Evolutionary conservation across 2,113 vertebrate species (phyloP), one percentile per base, ranked within the genome.

Genomic region (Oenanthe oenanthe): DNA sequence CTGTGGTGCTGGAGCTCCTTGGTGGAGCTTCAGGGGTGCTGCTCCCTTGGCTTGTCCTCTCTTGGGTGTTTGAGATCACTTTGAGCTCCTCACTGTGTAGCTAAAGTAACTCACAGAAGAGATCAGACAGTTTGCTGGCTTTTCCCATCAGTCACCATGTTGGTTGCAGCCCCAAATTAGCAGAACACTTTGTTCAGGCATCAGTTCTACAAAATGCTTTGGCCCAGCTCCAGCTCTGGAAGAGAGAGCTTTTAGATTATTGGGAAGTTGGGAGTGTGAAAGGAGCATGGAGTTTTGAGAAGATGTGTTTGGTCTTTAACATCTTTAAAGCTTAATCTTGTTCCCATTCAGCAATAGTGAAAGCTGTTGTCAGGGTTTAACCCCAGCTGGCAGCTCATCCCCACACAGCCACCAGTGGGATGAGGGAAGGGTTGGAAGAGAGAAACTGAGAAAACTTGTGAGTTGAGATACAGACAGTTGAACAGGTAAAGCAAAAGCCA

Each of bases 161-260:
- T 80, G 48, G 76, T 95, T 92, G 60, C 63, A 88, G 56, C 43
- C 54, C 72, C 80, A 77, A 40, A 81, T 81, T 84, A 80, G 57
- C 85, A 90, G 78, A 90, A 73, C 70, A 34, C 82, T 92, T 96
- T 84, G 83, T 80, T 92, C 71, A 84, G 92, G 75, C 26, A 1
- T 84, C 63, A 67, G 34, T 71, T 95, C 83, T 92, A 67, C 83
- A 84, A 86, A 96, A 84, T 68, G 14, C 72, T 60, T 91, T 70
- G 83, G 83, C 85, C 13, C 75, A 74, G 34, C 68, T 88, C 76
- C 91, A 95, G 3, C 63, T 84, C 34, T 90, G 82, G 51, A 86
- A 85, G 79, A 80, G 71, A 85, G 79, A 84, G 67, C 51, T 92
- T 90, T 90, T 42, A 74, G 60, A 74, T 88, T 81, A 63, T 74